Evolutionary conservation across 2,797 vertebrate species (phyloP).

Genomic region (Oreortyx pictus): DNA sequence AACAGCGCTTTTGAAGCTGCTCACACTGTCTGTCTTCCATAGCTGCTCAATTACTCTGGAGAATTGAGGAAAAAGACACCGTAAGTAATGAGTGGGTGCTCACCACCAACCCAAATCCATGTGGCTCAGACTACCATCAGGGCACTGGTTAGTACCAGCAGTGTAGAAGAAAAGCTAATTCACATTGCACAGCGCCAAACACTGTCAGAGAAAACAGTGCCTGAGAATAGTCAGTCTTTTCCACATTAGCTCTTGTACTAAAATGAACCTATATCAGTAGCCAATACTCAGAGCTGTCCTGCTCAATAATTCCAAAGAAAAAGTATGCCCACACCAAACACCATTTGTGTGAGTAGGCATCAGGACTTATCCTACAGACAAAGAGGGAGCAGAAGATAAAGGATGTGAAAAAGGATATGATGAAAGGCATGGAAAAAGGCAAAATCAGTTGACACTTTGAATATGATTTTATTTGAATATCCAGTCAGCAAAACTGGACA

Average conservation of each 20-base stretch:
- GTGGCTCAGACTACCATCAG: neutral
- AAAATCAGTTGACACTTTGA: neutral
- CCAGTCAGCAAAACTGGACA: neutral
- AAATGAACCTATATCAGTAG: neutral
- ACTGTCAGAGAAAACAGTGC: neutral
- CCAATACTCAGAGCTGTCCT: neutral
- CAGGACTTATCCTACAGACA: neutral
- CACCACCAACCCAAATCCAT: neutral
- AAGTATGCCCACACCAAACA: neutral
- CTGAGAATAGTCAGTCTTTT: neutral
- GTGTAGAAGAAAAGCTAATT: neutral
- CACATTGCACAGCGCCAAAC: neutral
- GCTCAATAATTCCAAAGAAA: neutral
- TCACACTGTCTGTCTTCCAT: neutral
- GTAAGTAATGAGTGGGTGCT: neutral
- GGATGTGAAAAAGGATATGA: neutral
- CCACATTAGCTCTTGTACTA: neutral
- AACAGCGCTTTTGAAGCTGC: neutral
- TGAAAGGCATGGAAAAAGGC: neutral
- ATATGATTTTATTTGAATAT: neutral
- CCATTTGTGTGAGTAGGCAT: neutral
- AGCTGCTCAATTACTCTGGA: neutral
- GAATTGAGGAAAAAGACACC: neutral
- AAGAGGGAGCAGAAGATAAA: neutral
- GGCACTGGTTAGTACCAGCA: neutral